Conservation (phyloP, 2,888 invertebrate genomes). For the Pocota personata region DNA sequence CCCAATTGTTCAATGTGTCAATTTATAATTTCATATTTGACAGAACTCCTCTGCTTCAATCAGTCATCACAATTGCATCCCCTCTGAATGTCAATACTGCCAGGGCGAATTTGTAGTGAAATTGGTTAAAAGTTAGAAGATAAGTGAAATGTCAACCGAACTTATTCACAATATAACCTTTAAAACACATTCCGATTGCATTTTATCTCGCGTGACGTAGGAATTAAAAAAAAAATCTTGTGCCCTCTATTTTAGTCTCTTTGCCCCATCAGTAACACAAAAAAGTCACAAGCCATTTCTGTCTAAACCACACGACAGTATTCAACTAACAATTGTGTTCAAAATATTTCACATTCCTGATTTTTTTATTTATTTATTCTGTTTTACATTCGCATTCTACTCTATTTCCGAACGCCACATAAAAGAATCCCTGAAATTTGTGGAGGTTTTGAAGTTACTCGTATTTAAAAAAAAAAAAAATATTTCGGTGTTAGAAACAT, state of each 20-base stretch:
- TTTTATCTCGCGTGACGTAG: too few relatives aligned
- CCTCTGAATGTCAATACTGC: too few relatives aligned
- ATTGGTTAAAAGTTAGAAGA: background rate
- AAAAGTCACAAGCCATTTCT: slow-evolving; percentile 9
- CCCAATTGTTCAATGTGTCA: too few relatives aligned
- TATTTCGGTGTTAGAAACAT: background rate
- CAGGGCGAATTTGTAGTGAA: background rate
- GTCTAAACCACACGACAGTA: slow-evolving; percentile 32
- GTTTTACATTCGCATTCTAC: background rate
- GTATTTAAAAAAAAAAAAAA: background rate
- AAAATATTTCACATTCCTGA: slow-evolving; percentile 29
- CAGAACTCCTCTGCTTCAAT: too few relatives aligned
- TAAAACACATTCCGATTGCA: background rate
- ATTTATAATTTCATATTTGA: too few relatives aligned
- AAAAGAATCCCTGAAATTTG: background rate
- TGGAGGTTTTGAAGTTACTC: background rate
- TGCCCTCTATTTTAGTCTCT: background rate
- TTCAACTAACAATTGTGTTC: slow-evolving; percentile 37
- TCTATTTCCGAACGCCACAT: background rate
- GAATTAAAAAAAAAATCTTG: background rate
- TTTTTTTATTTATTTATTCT: background rate
- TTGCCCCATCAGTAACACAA: background rate
- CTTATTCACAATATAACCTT: background rate
- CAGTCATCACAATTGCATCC: too few relatives aligned
- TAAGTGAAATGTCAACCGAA: background rate